These are phyloP conservation scores for Meta bourneti DNA, from an alignment of 2,888 invertebrate species.

Conservation along the genomic window DNA sequence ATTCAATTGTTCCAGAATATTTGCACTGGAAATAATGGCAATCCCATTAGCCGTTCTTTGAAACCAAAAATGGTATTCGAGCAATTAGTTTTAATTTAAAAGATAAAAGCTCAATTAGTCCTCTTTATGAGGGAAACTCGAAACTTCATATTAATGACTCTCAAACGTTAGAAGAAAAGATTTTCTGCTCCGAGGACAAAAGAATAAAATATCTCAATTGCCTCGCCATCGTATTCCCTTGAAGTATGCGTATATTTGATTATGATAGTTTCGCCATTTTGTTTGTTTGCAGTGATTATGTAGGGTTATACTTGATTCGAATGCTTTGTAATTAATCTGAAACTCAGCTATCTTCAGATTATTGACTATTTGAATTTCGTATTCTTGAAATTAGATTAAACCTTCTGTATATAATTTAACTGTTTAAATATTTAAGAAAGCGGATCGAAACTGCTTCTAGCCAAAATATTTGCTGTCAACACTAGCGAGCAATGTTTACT, in stretches of 20 bases:
- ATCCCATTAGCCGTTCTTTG: not conserved
- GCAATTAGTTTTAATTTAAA: conserved; percentile 42
- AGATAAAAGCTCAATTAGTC: conserved; percentile 41
- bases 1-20: not conserved
- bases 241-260: not conserved
- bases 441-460: no score
- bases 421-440: no score
- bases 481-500: no score
- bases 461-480: no score
- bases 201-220: not conserved
- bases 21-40: conserved; percentile 4
- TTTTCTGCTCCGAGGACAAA: not conserved
- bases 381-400: no score
- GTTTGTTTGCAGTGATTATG: not conserved
- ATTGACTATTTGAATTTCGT: not conserved
- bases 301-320: not conserved
- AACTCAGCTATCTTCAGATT: not conserved
- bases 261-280: not conserved
- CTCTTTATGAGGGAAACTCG: conserved; percentile 3
- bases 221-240: not conserved
- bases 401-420: no score
- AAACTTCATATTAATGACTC: conserved; percentile 22
- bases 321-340: not conserved
- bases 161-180: not conserved
- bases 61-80: conserved; percentile 25